A percentile compares a stretch with the other conserved stretches of the same genome.
Evolutionary conservation across 2,888 invertebrate species (phyloP).

Genomic region (Calameuta filiformis): DNA sequence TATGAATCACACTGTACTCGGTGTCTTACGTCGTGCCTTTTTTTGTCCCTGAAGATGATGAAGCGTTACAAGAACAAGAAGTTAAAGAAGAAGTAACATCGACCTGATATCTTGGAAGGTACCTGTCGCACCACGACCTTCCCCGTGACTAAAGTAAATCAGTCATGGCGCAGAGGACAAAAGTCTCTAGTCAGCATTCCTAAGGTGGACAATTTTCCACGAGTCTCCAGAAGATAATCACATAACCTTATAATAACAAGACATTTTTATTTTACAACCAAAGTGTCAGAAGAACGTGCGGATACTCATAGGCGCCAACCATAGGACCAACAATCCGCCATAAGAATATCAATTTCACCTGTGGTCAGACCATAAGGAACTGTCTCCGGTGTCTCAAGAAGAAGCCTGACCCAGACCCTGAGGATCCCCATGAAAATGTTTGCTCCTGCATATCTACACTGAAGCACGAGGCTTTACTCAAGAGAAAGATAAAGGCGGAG

Average conservation of each 20-base stretch:
- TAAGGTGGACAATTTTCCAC: background rate
- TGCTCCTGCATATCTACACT: conserved; percentile 28
- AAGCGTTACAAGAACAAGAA: background rate
- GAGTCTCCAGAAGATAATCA: background rate
- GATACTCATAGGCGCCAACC: background rate
- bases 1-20: background rate
- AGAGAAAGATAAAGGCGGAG: conserved; percentile 10
- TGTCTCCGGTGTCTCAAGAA: conserved; percentile 19
- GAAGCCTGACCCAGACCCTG: conserved; percentile 5
- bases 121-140: conserved; percentile 43
- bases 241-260: background rate
- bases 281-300: background rate
- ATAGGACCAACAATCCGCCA: background rate
- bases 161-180: conserved; percentile 10
- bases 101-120: conserved; percentile 26
- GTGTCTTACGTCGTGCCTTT: background rate
- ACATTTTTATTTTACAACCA: background rate
- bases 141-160: conserved; percentile 44
- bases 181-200: background rate
- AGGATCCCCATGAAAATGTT: conserved; percentile 30
- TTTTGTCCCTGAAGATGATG: background rate
- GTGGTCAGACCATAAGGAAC: conserved; percentile 3
- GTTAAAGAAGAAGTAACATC: conserved; percentile 8
- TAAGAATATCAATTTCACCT: conserved; percentile 8
- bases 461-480: background rate